phyloP scores from a whole-genome alignment of 2,797 vertebrate genomes.

The Lithobates pipiens region DNA sequence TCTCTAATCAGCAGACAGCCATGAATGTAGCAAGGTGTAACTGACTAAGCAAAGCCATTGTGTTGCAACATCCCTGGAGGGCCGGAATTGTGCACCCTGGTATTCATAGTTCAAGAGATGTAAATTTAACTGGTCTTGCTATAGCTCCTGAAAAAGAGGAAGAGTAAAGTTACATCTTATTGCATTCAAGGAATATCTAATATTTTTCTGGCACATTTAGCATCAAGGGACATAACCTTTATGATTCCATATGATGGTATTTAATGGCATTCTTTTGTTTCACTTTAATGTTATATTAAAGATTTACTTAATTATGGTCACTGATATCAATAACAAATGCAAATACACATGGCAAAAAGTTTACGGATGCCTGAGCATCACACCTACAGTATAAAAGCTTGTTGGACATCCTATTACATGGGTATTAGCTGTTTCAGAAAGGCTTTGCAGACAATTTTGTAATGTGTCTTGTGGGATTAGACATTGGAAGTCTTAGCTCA shows the following conservation, averaged over 20 bases:
- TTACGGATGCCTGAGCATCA: background rate
- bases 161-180: no score
- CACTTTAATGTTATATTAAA: background rate
- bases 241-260: background rate
- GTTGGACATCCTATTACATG: background rate
- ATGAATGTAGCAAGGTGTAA: background rate
- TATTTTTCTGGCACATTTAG: background rate
- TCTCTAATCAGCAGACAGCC: no score
- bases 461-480: background rate
- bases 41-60: background rate
- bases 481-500: no score
- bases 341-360: background rate
- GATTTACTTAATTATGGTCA: no score
- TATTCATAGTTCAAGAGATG: background rate
- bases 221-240: background rate
- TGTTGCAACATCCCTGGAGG: background rate
- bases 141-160: no score
- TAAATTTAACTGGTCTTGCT: background rate
- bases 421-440: background rate
- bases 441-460: background rate
- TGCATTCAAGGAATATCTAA: background rate
- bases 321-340: background rate
- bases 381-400: background rate
- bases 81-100: background rate
- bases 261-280: no score